These are phyloP conservation scores for Eilema depressum DNA, from an alignment of 2,888 invertebrate species.

Conservation along the genomic window DNA sequence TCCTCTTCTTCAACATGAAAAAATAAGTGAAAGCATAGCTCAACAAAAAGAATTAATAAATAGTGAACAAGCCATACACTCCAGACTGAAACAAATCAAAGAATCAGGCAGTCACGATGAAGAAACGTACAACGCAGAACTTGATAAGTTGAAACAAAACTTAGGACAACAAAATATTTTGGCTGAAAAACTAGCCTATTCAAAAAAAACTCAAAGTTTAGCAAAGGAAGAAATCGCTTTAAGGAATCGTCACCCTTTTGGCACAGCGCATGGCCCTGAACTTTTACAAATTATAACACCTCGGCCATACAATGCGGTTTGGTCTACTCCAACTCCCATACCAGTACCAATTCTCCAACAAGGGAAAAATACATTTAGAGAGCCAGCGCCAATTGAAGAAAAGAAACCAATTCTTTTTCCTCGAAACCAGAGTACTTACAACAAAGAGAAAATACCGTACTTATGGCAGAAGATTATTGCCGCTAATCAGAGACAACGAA, in stretches of 20 bases:
- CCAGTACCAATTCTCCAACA: slow-evolving; percentile 56
- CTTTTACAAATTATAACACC: slow-evolving; percentile 56
- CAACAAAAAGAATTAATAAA: slow-evolving; percentile 45
- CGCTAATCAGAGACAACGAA: slow-evolving; percentile 55
- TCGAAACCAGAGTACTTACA: neutral
- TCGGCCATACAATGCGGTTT: slow-evolving; percentile 41
- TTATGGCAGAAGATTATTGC: neutral
- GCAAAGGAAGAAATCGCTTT: slow-evolving; percentile 54
- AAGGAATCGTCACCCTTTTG: slow-evolving; percentile 47
- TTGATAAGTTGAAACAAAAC: slow-evolving; percentile 61
- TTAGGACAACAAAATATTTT: slow-evolving; percentile 64
- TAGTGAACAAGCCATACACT: slow-evolving; percentile 47
- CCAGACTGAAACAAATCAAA: slow-evolving; percentile 56
- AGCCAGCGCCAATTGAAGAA: slow-evolving; percentile 52
- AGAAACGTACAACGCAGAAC: slow-evolving; percentile 60
- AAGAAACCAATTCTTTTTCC: slow-evolving; percentile 40
- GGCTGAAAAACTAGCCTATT: slow-evolving; percentile 52
- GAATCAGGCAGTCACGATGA: slow-evolving; percentile 65
- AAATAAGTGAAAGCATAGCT: slow-evolving; percentile 43
- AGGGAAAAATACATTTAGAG: slow-evolving; percentile 56
- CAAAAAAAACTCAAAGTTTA: slow-evolving; percentile 58
- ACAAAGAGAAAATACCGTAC: neutral
- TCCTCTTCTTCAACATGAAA: slow-evolving; percentile 40
- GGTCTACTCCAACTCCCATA: slow-evolving; percentile 22
- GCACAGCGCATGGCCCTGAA: slow-evolving; percentile 19